phyloP scores from a whole-genome alignment of 2,888 invertebrate genomes.

The Caenorhabditis drosophilae region DNA sequence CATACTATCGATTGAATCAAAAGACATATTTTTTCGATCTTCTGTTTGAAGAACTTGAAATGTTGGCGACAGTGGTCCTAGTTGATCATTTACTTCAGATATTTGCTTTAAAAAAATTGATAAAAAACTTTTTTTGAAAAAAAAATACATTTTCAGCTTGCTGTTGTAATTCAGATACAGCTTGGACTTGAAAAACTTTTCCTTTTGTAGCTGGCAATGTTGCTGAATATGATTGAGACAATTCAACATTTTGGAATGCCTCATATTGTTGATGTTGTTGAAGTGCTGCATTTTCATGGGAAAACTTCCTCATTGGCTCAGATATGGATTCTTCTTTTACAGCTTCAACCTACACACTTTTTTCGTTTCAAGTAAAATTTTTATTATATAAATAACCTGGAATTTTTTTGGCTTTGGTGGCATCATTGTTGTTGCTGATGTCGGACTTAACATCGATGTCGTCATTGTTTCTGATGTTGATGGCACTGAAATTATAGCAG shows the following conservation, averaged over 20 bases:
- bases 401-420: constrained; percentile 5
- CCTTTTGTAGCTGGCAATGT: constrained; percentile 5
- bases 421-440: too few species aligned
- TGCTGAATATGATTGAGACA: constrained; percentile 3
- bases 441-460: not conserved
- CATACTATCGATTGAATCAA: too few species aligned
- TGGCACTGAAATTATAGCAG: too few species aligned
- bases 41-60: not conserved
- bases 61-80: not conserved
- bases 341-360: not conserved
- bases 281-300: constrained; percentile 2
- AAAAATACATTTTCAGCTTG: too few species aligned
- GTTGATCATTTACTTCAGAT: not conserved
- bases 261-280: not conserved
- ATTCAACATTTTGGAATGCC: not conserved
- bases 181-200: constrained; percentile 6
- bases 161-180: not conserved
- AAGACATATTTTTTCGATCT: too few species aligned
- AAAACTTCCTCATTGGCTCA: constrained; percentile 8
- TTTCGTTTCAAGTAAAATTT: not conserved
- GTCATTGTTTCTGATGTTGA: not conserved
- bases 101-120: not conserved
- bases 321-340: constrained; percentile 1
- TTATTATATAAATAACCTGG: not conserved
- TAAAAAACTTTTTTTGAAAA: too few species aligned